Evolutionary conservation across 35 echinoderm and acorn worm species (phyloP), one percentile per base, ranked within the genome.

Genomic region (Apostichopus californicus): DNA sequence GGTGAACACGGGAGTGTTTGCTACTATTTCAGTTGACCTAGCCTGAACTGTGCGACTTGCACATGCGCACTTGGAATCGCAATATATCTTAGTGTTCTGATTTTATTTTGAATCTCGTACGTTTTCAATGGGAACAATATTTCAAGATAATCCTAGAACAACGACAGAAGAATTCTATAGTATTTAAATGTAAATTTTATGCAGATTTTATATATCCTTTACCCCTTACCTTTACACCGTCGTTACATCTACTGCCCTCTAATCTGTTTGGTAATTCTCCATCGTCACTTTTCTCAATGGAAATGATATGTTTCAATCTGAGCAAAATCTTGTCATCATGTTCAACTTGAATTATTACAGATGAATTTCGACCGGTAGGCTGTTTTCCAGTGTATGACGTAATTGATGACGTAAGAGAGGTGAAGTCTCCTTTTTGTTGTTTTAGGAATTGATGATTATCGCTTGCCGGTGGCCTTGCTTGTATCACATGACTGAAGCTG

Each of bases 231-330:
- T 85, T 85, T 85, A 85, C 13, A 85, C 81, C 18, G 24, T 18
- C 58, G 15, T 17, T 59, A 59, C 81, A 85, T 25, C 1, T 1
- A 23, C 11, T 53, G 14, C 17, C 81, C 18, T 85, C 56, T 59
- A 57, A 55, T 56, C 8, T 17, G 15, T 83, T 56, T 55, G 7
- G 0, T 18, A 11, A 56, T 54, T 46, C 55, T 83, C 14, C 17
- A 8, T 68, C 64, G 64, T 17, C 64, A 18, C 64, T 68, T 68
- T 68, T 18, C 11, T 11, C 64, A 14, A 14, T 5, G 18, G 52
- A 55, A 14, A 56, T 28, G n/a, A 56, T 55, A 56, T 83, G 25
- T 83, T 82, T 83, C 9, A 83, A 83, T 83, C 55, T 83, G 8
- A 83, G 80, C 34, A 83, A 46, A n/a, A 83, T 83, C 55, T 53